phyloP scores from a whole-genome alignment of 2,113 vertebrate genomes.

The Cephalopholis sonnerati region DNA sequence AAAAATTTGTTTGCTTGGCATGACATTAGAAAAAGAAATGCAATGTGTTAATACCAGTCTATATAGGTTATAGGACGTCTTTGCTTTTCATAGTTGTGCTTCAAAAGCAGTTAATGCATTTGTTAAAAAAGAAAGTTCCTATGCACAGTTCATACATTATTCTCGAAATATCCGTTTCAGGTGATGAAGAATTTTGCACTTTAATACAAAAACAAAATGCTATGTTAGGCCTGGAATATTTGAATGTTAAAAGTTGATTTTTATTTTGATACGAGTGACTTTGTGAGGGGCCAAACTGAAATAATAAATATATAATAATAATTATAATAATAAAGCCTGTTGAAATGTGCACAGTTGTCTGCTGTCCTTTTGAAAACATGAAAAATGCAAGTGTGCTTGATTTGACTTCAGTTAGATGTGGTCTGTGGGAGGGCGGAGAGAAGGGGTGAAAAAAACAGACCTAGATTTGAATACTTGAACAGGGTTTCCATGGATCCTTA shows the following conservation, averaged over 20 bases:
- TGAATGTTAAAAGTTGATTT: conserved; percentile 56
- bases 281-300: conserved; percentile 52
- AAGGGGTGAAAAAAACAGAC: no score
- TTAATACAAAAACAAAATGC: conserved; percentile 49
- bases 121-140: conserved; percentile 49
- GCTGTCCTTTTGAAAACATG: neutral
- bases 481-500: no score
- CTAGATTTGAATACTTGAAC: no score
- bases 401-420: neutral
- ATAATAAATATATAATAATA: neutral
- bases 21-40: conserved; percentile 34
- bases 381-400: neutral
- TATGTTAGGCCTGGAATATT: conserved; percentile 37
- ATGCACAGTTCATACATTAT: conserved; percentile 54
- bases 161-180: conserved; percentile 53
- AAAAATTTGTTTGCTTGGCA: conserved; percentile 43
- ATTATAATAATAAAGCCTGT: conserved; percentile 62
- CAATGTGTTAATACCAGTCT: conserved; percentile 22
- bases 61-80: neutral
- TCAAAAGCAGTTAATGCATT: conserved; percentile 49
- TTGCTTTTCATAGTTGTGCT: conserved; percentile 57
- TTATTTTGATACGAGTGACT: conserved; percentile 53
- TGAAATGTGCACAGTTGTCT: conserved; percentile 35
- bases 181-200: conserved; percentile 68
- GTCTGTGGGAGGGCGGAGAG: no score